phyloP scores from a whole-genome alignment of 2,113 vertebrate species.

The Ibidorhyncha struthersii region DNA sequence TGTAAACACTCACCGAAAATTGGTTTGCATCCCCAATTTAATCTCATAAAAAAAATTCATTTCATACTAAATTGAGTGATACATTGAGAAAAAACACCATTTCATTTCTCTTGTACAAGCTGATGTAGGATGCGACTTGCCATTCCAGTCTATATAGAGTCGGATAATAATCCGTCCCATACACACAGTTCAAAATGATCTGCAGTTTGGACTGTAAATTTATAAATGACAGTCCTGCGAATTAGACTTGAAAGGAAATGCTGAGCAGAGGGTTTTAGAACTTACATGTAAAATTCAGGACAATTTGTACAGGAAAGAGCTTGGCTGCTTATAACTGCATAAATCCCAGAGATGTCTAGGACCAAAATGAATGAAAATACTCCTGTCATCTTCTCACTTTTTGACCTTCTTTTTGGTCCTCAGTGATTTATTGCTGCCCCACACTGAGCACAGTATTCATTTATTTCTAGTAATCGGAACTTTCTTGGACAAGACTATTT shows the following conservation, averaged over 20 bases:
- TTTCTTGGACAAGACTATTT: neutral
- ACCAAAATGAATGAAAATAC: conserved; percentile 24
- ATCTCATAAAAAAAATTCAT: conserved; percentile 13
- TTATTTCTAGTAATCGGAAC: neutral
- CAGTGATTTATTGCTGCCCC: neutral
- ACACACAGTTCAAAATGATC: conserved; percentile 5
- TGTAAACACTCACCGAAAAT: neutral
- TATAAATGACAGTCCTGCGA: conserved; percentile 18
- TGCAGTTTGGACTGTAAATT: conserved; percentile 21
- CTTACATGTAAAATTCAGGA: conserved; percentile 25
- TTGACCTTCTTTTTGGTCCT: neutral
- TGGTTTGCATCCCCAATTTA: neutral
- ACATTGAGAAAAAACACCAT: neutral
- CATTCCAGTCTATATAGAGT: conserved; percentile 14
- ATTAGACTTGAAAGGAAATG: conserved; percentile 54
- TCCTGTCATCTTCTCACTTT: neutral
- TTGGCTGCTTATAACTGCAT: neutral
- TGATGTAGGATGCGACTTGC: neutral
- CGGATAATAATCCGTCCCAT: neutral
- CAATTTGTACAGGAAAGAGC: conserved; percentile 23
- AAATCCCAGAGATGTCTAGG: neutral
- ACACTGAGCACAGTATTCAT: neutral
- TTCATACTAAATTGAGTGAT: conserved; percentile 26
- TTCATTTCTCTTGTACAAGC: neutral
- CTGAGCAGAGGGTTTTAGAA: conserved; percentile 7